Percentiles rank a stretch among this genome's conserved stretches.
phyloP scores from a whole-genome alignment of 2,888 invertebrate genomes.

The Epinotia brunnichana region DNA sequence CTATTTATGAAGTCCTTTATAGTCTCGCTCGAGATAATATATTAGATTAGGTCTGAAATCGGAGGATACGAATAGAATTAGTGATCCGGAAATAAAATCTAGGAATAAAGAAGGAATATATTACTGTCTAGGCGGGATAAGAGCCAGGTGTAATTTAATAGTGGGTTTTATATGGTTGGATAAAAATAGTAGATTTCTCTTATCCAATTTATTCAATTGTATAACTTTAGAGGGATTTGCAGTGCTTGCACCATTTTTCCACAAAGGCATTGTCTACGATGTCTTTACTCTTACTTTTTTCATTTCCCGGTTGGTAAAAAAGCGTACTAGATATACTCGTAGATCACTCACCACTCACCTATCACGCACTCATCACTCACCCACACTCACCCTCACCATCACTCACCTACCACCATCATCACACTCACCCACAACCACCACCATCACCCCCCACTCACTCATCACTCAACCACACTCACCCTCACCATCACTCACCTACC shows the following conservation, averaged over 20 bases:
- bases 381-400: too few species aligned
- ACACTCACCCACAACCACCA: too few species aligned
- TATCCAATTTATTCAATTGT: neutral
- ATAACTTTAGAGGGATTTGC: neutral
- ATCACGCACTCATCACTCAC: too few species aligned
- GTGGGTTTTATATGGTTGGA: neutral
- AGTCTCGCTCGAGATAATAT: neutral
- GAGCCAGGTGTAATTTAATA: neutral
- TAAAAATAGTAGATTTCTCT: conserved; percentile 2
- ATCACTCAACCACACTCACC: too few species aligned
- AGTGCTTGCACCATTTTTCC: neutral
- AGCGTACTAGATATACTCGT: too few species aligned
- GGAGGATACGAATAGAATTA: neutral
- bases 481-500: too few species aligned
- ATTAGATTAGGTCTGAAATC: conserved; percentile 13
- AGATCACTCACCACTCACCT: too few species aligned
- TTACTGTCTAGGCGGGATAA: neutral
- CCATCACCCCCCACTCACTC: too few species aligned
- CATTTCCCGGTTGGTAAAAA: too few species aligned
- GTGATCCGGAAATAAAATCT: neutral
- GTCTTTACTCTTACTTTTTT: too few species aligned
- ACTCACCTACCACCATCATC: too few species aligned
- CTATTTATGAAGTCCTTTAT: conserved; percentile 5
- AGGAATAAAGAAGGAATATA: neutral
- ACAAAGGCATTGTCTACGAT: too few species aligned